Conservation (phyloP, 2,888 invertebrate genomes). For the Herminia tarsipennalis region DNA sequence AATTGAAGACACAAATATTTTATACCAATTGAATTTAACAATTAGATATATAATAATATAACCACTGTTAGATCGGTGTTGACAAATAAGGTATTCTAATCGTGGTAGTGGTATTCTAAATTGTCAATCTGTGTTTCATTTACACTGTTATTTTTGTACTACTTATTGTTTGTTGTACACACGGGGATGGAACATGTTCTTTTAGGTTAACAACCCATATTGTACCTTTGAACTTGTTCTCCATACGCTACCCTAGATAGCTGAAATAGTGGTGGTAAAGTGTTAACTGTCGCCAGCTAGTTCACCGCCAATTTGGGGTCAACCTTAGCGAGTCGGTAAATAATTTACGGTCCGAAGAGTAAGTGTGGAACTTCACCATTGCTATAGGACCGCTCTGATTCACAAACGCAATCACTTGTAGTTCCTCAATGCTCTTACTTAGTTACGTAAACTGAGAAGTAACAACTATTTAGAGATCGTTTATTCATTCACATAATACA, state of each 20-base stretch:
- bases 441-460: slow-evolving; percentile 18
- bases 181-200: too few relatives aligned
- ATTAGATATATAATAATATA: too few relatives aligned
- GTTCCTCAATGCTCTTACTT: slow-evolving; percentile 29
- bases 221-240: too few relatives aligned
- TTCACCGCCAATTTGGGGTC: not conserved
- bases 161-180: too few relatives aligned
- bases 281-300: not conserved
- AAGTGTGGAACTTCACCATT: slow-evolving; percentile 38
- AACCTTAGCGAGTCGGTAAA: not conserved
- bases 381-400: slow-evolving; percentile 50
- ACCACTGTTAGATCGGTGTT: slow-evolving; percentile 29
- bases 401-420: slow-evolving; percentile 42
- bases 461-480: slow-evolving; percentile 24
- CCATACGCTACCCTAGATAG: too few relatives aligned
- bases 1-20: too few relatives aligned
- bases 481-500: too few relatives aligned
- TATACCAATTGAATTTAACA: too few relatives aligned
- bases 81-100: slow-evolving; percentile 31
- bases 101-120: slow-evolving; percentile 20
- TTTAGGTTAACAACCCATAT: too few relatives aligned
- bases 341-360: slow-evolving; percentile 39
- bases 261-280: too few relatives aligned
- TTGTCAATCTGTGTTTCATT: slow-evolving; percentile 20
- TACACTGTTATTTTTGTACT: too few relatives aligned